Conservation (phyloP, 2,888 invertebrate genomes). For the Gastrophysa polygoni region DNA sequence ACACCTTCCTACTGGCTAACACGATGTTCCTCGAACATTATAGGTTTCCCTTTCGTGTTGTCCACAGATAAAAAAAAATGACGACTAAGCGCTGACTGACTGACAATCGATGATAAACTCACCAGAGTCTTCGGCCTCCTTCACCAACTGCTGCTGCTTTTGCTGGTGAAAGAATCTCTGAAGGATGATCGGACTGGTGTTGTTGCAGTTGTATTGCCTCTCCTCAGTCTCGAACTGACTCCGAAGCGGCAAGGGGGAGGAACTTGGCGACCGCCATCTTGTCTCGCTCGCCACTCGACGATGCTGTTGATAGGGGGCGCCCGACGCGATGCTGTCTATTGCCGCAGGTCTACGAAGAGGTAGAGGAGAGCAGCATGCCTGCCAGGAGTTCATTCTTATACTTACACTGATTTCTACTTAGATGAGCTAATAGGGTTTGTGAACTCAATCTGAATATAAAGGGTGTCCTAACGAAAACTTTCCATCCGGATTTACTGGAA, state of each 20-base stretch:
- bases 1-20: too few relatives aligned
- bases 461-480: too few relatives aligned
- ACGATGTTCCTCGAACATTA: too few relatives aligned
- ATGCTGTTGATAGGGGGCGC: conserved; percentile 41
- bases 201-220: conserved; percentile 62
- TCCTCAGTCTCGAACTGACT: conserved; percentile 49
- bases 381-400: background rate
- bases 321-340: background rate
- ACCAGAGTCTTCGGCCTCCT: conserved; percentile 54
- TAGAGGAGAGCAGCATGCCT: conserved; percentile 29
- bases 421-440: too few relatives aligned
- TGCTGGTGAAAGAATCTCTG: conserved; percentile 81
- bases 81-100: too few relatives aligned
- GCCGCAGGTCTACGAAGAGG: background rate
- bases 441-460: too few relatives aligned
- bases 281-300: conserved; percentile 46
- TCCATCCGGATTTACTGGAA: too few relatives aligned
- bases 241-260: conserved; percentile 56
- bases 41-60: too few relatives aligned
- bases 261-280: conserved; percentile 54
- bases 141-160: conserved; percentile 68
- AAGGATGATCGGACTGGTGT: conserved; percentile 78
- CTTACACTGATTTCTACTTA: too few relatives aligned
- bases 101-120: background rate
- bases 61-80: too few relatives aligned